Percentiles rank a stretch among this genome's conserved stretches.
phyloP scores from a whole-genome alignment of 2,888 invertebrate species.

The Tipula confusa region DNA sequence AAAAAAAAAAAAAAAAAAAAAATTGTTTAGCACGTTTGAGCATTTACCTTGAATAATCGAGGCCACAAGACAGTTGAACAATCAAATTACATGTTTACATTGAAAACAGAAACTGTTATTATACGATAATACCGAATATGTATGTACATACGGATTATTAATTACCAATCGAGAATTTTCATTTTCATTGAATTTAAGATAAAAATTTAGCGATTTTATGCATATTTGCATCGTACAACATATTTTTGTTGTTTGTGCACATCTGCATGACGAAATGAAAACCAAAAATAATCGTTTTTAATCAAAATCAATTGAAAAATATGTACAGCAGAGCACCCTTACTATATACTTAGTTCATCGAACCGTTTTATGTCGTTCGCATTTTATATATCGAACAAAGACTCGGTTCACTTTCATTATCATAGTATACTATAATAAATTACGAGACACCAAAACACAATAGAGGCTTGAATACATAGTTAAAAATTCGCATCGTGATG shows the following conservation, averaged over 20 bases:
- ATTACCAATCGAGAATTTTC: too few relatives aligned
- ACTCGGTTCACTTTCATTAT: background rate
- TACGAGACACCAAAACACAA: background rate
- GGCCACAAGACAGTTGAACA: background rate
- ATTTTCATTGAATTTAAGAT: too few relatives aligned
- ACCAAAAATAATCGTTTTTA: background rate
- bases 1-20: background rate
- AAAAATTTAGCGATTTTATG: too few relatives aligned
- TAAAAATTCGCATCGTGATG: background rate
- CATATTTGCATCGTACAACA: too few relatives aligned
- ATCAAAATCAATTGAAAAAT: background rate
- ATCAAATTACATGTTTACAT: background rate
- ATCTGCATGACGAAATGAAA: background rate
- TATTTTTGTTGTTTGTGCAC: too few relatives aligned
- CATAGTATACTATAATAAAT: background rate
- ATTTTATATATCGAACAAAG: background rate
- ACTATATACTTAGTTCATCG: background rate
- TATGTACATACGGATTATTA: too few relatives aligned
- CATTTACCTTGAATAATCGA: background rate
- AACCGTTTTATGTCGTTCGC: background rate
- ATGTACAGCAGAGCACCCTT: background rate
- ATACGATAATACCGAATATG: background rate
- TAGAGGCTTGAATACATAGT: background rate
- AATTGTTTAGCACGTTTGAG: background rate
- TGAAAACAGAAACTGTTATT: background rate